Evolutionary conservation across 1,140 invertebrate species (phyloP).

Genomic region (Colletes latitarsis): DNA sequence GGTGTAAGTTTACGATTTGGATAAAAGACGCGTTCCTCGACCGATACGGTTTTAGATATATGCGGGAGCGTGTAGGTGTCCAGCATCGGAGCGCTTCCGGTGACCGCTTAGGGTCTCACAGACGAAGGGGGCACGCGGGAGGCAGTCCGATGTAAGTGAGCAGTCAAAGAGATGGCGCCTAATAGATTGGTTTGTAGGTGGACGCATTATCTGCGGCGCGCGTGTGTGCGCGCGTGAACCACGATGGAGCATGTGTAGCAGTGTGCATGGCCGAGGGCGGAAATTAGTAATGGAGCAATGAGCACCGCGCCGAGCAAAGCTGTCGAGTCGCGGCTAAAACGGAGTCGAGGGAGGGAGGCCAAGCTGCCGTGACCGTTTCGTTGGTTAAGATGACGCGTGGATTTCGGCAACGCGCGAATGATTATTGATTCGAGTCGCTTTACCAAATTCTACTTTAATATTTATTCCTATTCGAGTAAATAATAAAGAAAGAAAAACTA

Average conservation of each 20-base stretch:
- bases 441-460: neutral
- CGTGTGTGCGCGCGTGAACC: constrained; percentile 32
- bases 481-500: too few species aligned
- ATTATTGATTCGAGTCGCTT: neutral
- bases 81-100: constrained; percentile 77
- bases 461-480: too few species aligned
- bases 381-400: constrained; percentile 59
- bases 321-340: constrained; percentile 45
- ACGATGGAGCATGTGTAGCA: constrained; percentile 31
- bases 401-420: constrained; percentile 28
- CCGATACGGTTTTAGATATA: constrained; percentile 46
- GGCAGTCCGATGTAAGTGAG: constrained; percentile 77
- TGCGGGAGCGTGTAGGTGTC: constrained; percentile 75
- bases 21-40: constrained; percentile 4
- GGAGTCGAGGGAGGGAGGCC: constrained; percentile 6
- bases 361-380: constrained; percentile 60
- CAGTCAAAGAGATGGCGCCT: constrained; percentile 81
- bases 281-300: constrained; percentile 80
- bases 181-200: constrained; percentile 82
- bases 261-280: constrained; percentile 69
- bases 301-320: constrained; percentile 70
- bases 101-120: constrained; percentile 65
- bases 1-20: neutral
- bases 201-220: constrained; percentile 76
- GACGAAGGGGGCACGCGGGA: constrained; percentile 36